Conservation (phyloP, 2,888 invertebrate species). For the Halictus ligatus region DNA sequence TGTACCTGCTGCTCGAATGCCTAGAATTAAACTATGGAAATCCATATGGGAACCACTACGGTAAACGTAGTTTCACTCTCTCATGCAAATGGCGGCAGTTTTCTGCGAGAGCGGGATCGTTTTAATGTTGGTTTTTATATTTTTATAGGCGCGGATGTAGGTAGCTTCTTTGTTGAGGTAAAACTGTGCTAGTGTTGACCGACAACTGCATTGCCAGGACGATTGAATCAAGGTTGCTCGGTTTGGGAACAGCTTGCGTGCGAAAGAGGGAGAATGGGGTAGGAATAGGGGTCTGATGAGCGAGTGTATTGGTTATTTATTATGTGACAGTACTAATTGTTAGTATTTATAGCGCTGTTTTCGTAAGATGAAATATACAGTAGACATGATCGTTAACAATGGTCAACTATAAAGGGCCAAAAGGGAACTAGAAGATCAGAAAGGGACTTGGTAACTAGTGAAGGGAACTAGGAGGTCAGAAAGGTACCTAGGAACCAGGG, state of each 20-base stretch:
- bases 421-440: too few relatives aligned
- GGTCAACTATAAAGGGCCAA: too few relatives aligned
- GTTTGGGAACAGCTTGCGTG: not conserved
- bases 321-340: not conserved
- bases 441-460: too few relatives aligned
- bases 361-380: not conserved
- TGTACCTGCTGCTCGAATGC: slow-evolving; percentile 33
- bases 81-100: not conserved
- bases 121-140: not conserved
- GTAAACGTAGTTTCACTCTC: not conserved
- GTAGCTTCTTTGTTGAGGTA: not conserved
- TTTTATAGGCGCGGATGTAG: not conserved
- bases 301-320: not conserved
- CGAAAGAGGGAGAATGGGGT: slow-evolving; percentile 27
- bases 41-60: slow-evolving; percentile 19
- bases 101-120: not conserved
- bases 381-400: too few relatives aligned
- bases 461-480: not conserved
- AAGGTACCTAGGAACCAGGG: too few relatives aligned
- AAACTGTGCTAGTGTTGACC: not conserved
- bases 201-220: not conserved
- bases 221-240: not conserved
- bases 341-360: not conserved
- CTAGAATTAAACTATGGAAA: slow-evolving; percentile 65
- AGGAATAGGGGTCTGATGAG: not conserved